Percentiles rank a stretch among this genome's conserved stretches.
phyloP scores from a whole-genome alignment of 2,888 invertebrate genomes.

The Osedax frankpressi region DNA sequence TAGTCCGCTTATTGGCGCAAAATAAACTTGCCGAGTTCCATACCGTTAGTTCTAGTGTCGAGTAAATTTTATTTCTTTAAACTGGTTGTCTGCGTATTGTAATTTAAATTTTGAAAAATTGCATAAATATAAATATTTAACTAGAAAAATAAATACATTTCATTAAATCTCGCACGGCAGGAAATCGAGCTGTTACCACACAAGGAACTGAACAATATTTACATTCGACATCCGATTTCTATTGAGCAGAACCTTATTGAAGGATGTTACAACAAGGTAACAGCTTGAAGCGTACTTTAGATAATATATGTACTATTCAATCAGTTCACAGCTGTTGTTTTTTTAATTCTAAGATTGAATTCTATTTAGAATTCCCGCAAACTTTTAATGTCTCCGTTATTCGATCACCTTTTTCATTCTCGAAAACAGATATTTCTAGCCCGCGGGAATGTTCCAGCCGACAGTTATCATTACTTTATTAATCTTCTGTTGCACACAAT shows the following conservation, averaged over 20 bases:
- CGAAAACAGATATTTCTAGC: slow-evolving; percentile 64
- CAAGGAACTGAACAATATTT: slow-evolving; percentile 81
- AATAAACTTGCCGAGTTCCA: slow-evolving; percentile 96
- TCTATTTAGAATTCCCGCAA: too few species aligned
- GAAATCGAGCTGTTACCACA: slow-evolving; percentile 83
- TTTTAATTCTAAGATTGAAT: too few species aligned
- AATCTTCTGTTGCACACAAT: slow-evolving; percentile 88
- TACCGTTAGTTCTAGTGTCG: slow-evolving; percentile 50
- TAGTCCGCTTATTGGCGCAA: slow-evolving; percentile 80
- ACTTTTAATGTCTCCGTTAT: too few species aligned
- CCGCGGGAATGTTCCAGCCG: slow-evolving; percentile 87
- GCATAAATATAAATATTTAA: not conserved
- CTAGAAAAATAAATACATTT: too few species aligned
- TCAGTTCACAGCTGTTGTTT: too few species aligned
- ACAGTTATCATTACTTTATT: slow-evolving; percentile 89
- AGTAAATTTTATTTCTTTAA: too few species aligned
- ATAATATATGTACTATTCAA: too few species aligned
- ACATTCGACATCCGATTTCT: slow-evolving; percentile 82
- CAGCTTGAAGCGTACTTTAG: not conserved
- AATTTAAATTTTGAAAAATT: not conserved
- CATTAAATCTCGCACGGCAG: slow-evolving; percentile 36
- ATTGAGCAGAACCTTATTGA: slow-evolving; percentile 98
- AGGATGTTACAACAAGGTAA: slow-evolving; percentile 89
- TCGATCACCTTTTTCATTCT: too few species aligned
- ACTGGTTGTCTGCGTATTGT: not conserved